Base-by-base conservation (phyloP, 2,113 vertebrate species). In the Thinocorus orbignyianus region DNA sequence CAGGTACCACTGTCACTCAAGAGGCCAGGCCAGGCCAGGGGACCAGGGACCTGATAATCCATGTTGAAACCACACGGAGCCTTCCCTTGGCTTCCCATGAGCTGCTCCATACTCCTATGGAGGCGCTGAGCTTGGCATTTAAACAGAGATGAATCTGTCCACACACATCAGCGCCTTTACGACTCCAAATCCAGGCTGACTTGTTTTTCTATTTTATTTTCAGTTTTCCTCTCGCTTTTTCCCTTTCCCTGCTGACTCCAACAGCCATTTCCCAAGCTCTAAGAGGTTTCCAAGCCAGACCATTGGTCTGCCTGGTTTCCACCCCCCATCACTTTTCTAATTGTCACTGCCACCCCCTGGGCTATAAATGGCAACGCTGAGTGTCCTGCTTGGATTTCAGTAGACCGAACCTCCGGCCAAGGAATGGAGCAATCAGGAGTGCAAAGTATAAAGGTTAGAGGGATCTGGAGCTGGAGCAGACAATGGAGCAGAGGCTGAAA, bases 361-460 rank as follows among this genome's bases (percentile, higher is more conserved):
- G 19, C 96, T 96, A 85, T 58, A 92, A 95, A 70, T 11, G 85
- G 88, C 90, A 37, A 8, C 1, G 20, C 42, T 2, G 39, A 60
- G 89, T 0, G 23, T 23, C 77, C 76, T 64, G 5, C 28, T 22
- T 18, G 77, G 61, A 11, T 93, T 68, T 65, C 77, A 33, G 44
- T 10, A 42, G 58, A 11, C 95, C 25, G 70, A 90, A 84, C 73
- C 88, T 52, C 3, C 71, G 13, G 83, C 88, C 96, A 54, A 80
- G 92, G n/a, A 55, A 71, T 95, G 92, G 86, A 70, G 95, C 93
- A 96, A 96, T 79, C 83, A 18, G 51, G 3, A 46, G 89, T 6
- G 95, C 85, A 65, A 70, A 96, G 96, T 76, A 86, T 94, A 96
- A 97, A 97, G 97, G 96, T 97, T 72, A 97, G 82, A 76, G 82